Conservation (phyloP, 2,888 invertebrate genomes). For the Scaptomyza caliginosa region DNA sequence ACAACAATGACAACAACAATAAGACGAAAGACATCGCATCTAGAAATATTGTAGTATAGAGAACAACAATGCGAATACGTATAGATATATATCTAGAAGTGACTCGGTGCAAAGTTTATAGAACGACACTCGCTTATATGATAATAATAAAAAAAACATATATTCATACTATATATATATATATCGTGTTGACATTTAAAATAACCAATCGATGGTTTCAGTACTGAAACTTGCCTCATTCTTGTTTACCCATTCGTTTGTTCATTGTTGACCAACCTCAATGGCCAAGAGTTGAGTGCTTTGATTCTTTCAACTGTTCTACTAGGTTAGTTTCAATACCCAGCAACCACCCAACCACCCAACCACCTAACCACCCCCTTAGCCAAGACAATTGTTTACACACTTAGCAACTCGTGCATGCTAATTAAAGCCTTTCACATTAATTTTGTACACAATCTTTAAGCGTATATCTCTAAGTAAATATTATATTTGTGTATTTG, state of each 20-base stretch:
- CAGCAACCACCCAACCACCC: too few species aligned
- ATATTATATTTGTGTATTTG: conserved; percentile 16
- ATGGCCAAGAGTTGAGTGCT: conserved; percentile 25
- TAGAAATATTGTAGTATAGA: conserved; percentile 17
- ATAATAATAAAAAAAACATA: background rate
- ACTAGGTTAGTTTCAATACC: background rate
- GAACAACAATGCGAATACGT: background rate
- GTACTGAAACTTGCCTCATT: background rate
- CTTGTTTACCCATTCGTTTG: conserved; percentile 57
- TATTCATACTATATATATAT: conserved; percentile 1
- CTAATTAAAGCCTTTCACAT: conserved; percentile 35
- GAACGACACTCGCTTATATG: conserved; percentile 17
- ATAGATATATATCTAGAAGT: conserved; percentile 7
- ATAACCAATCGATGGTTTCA: conserved; percentile 32
- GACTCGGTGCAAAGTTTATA: conserved; percentile 24
- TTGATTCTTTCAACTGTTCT: conserved; percentile 9
- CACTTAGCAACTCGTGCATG: conserved; percentile 33
- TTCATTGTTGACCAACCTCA: conserved; percentile 56
- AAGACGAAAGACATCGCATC: conserved; percentile 33
- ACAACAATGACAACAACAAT: conserved; percentile 9
- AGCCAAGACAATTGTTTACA: background rate
- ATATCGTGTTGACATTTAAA: conserved; percentile 35
- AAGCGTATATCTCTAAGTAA: too few species aligned
- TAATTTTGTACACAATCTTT: too few species aligned
- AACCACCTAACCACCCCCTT: too few species aligned